Evolutionary conservation across 2,113 vertebrate species (phyloP).

Genomic region (Pachypanchax playfairii): DNA sequence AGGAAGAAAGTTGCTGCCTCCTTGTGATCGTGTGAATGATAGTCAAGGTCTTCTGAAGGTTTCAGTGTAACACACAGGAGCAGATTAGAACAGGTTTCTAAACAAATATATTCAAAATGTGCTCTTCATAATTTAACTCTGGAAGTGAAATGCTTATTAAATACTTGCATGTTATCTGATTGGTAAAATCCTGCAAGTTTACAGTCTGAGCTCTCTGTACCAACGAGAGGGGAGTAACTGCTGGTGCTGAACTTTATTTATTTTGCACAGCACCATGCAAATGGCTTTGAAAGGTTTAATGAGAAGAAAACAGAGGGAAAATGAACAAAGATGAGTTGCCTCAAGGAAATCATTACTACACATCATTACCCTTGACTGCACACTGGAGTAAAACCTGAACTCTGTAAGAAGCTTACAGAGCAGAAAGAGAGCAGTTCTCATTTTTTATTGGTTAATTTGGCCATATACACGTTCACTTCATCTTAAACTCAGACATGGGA

Average conservation of each 20-base stretch:
- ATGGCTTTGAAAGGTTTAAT: slow-evolving; percentile 67
- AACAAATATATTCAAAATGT: too few relatives aligned
- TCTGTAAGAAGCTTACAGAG: slow-evolving; percentile 38
- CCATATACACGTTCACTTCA: slow-evolving; percentile 11
- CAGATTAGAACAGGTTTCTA: too few relatives aligned
- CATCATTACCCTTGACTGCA: slow-evolving; percentile 73
- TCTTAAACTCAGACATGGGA: slow-evolving; percentile 30
- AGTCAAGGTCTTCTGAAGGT: slow-evolving; percentile 60
- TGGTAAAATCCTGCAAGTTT: background rate
- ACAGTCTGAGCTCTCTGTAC: slow-evolving; percentile 19
- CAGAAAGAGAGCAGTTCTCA: slow-evolving; percentile 41
- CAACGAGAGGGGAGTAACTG: slow-evolving; percentile 53
- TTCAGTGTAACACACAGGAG: too few relatives aligned
- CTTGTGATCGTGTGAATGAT: slow-evolving; percentile 26
- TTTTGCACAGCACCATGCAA: slow-evolving; percentile 63
- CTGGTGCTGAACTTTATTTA: slow-evolving; percentile 65
- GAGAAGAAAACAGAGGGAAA: slow-evolving; percentile 69
- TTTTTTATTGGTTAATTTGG: slow-evolving; percentile 44
- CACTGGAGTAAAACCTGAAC: slow-evolving; percentile 51
- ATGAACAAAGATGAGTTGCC: slow-evolving; percentile 73
- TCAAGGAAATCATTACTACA: slow-evolving; percentile 74
- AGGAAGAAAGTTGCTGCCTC: slow-evolving; percentile 1
- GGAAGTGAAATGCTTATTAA: too few relatives aligned
- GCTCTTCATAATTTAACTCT: too few relatives aligned
- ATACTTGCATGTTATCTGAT: slow-evolving; percentile 2